Base-by-base conservation (phyloP, 2,797 vertebrate species). In the Semotilus atromaculatus region DNA sequence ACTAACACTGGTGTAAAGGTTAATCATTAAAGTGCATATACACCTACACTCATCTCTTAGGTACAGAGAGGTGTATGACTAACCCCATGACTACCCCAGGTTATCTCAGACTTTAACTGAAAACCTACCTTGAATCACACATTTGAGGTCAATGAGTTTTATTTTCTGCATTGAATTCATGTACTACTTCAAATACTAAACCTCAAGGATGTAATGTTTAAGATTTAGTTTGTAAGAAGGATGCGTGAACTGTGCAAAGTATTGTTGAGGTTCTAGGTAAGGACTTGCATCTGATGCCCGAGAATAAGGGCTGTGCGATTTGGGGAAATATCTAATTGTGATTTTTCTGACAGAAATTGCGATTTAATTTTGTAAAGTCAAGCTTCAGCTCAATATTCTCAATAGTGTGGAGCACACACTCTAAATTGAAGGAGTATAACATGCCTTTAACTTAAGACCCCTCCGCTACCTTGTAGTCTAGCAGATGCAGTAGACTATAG, bases 1-100 rank as follows among this genome's bases (percentile, higher is more conserved):
- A 77, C 62, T 79, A 85, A 70, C 76, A 76, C 53, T 70, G 48
- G 51, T 77, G 64, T 78, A 79, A 79, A 79, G 68, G 86, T 87
- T 85, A 77, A 81, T 81, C 38, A 82, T 82, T 82, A 82, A 72
- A 66, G 68, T 45, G 21, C 60, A 58, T 58, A 21, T 60, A 36
- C 43, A 23, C 80, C 7, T 43, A 71, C 67, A 72, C 67, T 55
- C 51, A 81, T 60, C 36, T 58, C 67, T 60, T 36, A 48, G 16
- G 74, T 60, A 55, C 74, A 84, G 43, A 67, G 36, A 38, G 31
- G 78, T 68, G 64, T 68, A n/a, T 80, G 78, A 80, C 64, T 53
- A 68, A 68, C 79, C 31, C 78, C 23, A 70, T 70, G 48, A 70
- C 79, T 40, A 70, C 3, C 31, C 29, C 34, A 53, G 78, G 48